Evolutionary conservation across 2,888 invertebrate genomes (phyloP).

Genomic region (Drosophila silvestris): DNA sequence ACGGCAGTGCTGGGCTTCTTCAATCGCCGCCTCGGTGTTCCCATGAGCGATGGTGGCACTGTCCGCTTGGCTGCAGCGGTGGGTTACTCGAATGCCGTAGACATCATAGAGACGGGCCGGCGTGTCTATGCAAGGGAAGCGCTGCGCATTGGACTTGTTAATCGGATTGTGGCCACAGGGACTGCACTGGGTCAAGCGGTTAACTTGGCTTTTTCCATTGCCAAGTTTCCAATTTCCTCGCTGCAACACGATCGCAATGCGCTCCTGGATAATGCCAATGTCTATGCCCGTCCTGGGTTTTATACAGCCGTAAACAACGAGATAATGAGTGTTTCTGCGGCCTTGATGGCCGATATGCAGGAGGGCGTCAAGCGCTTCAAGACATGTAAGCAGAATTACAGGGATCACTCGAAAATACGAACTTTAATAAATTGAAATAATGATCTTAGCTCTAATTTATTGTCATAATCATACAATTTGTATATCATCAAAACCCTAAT

Average conservation of each 20-base stretch:
- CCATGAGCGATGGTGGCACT: slow-evolving; percentile 93
- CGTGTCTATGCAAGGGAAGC: slow-evolving; percentile 92
- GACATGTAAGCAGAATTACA: slow-evolving; percentile 85
- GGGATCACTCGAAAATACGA: background rate
- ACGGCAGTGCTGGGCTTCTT: slow-evolving; percentile 92
- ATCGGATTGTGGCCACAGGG: slow-evolving; percentile 92
- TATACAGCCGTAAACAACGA: slow-evolving; percentile 87
- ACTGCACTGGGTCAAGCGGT: slow-evolving; percentile 93
- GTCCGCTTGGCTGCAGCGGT: slow-evolving; percentile 93
- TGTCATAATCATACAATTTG: background rate
- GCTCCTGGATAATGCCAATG: slow-evolving; percentile 86
- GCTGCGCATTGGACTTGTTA: slow-evolving; percentile 91
- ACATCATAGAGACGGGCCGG: slow-evolving; percentile 94
- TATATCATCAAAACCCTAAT: background rate
- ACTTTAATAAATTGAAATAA: background rate
- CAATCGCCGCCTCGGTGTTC: slow-evolving; percentile 94
- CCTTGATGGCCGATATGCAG: slow-evolving; percentile 88
- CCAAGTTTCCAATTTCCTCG: slow-evolving; percentile 91
- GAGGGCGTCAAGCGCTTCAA: slow-evolving; percentile 89
- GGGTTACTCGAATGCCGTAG: slow-evolving; percentile 94
- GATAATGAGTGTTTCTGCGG: slow-evolving; percentile 88
- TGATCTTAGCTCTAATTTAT: background rate
- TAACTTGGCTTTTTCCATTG: slow-evolving; percentile 90
- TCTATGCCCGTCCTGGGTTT: slow-evolving; percentile 88
- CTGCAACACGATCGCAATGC: slow-evolving; percentile 84